A percentile compares a stretch with the other conserved stretches of the same genome.
phyloP scores from a whole-genome alignment of 2,888 invertebrate species.

The Apeira syringaria region DNA sequence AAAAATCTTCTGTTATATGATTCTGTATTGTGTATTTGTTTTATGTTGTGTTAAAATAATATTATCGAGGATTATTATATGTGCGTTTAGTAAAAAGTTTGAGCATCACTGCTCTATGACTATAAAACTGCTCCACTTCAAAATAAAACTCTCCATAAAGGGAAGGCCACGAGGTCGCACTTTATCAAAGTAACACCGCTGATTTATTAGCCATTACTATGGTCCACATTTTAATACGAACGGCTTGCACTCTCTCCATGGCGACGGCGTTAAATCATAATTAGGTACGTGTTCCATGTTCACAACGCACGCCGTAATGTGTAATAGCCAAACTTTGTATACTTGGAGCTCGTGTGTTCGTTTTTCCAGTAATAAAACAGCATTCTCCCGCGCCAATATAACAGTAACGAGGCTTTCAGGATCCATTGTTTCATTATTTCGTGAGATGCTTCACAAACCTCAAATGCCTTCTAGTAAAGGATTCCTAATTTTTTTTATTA shows the following conservation, averaged over 20 bases:
- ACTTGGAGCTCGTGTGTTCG: constrained; percentile 32
- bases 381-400: constrained; percentile 28
- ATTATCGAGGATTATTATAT: too few relatives aligned
- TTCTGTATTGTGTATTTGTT: too few relatives aligned
- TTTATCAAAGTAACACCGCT: constrained; percentile 54
- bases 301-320: constrained; percentile 32
- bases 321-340: constrained; percentile 36
- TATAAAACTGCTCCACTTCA: constrained; percentile 5
- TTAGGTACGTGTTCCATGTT: constrained; percentile 43
- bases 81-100: not conserved
- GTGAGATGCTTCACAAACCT: too few relatives aligned
- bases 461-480: too few relatives aligned
- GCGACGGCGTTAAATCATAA: constrained; percentile 54
- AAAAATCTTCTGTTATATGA: too few relatives aligned
- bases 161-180: constrained; percentile 47
- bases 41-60: too few relatives aligned
- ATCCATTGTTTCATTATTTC: constrained; percentile 26
- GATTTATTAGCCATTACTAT: constrained; percentile 60
- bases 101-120: not conserved
- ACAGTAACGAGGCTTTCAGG: constrained; percentile 26
- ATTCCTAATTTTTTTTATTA: too few relatives aligned
- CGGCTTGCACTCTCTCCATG: constrained; percentile 47
- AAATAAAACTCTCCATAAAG: constrained; percentile 38
- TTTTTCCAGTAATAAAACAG: constrained; percentile 34
- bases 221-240: constrained; percentile 56